Evolutionary conservation across 2,888 invertebrate genomes (phyloP).

Genomic region (Acanthococcus lagerstroemiae): DNA sequence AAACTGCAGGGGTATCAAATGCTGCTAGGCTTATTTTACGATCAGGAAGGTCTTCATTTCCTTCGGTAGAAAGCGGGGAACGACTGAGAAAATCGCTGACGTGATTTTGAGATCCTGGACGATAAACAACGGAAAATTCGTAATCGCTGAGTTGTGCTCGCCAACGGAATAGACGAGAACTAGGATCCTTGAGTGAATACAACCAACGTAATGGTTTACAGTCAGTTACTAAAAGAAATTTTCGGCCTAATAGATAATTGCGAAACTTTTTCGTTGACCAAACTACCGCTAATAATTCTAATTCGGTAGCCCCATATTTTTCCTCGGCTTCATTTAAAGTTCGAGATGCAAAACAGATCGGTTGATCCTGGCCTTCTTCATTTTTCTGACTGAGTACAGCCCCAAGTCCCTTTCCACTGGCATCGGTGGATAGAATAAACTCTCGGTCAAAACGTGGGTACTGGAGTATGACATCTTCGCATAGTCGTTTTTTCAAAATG

Average conservation of each 20-base stretch:
- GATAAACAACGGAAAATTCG: conserved; percentile 22
- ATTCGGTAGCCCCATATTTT: conserved; percentile 38
- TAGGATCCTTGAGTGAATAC: conserved; percentile 16
- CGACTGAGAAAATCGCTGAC: no score
- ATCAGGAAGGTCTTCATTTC: no score
- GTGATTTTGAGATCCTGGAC: no score
- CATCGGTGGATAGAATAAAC: background rate
- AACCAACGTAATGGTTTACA: conserved; percentile 14
- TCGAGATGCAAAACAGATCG: conserved; percentile 39
- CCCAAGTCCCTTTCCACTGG: conserved; percentile 35
- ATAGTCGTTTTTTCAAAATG: background rate
- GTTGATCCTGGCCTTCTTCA: conserved; percentile 39
- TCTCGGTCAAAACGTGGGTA: background rate
- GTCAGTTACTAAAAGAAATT: conserved; percentile 35
- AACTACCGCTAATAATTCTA: conserved; percentile 39
- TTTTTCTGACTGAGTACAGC: conserved; percentile 36
- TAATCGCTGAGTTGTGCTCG: conserved; percentile 11
- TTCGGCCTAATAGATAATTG: conserved; percentile 35
- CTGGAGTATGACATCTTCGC: background rate
- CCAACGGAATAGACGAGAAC: conserved; percentile 8
- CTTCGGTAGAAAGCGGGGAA: no score
- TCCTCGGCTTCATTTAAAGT: conserved; percentile 38
- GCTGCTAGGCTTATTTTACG: no score
- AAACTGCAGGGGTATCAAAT: no score
- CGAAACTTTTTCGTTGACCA: conserved; percentile 38